Conservation (phyloP, 2,888 invertebrate species). For the Meganola albula region DNA sequence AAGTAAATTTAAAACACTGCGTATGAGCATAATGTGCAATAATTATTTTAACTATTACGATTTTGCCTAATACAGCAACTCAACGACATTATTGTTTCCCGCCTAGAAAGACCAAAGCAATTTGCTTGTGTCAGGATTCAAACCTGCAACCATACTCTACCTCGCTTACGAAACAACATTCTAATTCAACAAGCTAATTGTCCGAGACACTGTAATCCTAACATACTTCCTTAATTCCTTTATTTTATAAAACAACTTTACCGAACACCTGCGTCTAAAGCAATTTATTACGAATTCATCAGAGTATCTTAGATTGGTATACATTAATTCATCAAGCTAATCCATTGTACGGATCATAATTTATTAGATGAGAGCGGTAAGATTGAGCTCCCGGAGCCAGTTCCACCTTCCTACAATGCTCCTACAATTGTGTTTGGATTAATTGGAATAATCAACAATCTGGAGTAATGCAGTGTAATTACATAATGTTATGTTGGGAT, state of each 20-base stretch:
- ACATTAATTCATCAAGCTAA: slow-evolving; percentile 36
- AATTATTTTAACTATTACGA: too few relatives aligned
- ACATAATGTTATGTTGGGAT: slow-evolving; percentile 17
- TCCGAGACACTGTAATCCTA: too few relatives aligned
- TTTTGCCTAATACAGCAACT: too few relatives aligned
- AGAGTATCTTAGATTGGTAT: slow-evolving; percentile 23
- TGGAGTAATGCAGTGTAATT: slow-evolving; percentile 11
- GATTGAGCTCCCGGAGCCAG: slow-evolving; percentile 18
- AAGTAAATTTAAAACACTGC: too few relatives aligned
- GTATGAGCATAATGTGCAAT: too few relatives aligned
- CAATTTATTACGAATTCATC: slow-evolving; percentile 33
- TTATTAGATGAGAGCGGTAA: slow-evolving; percentile 32
- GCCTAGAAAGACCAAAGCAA: too few relatives aligned
- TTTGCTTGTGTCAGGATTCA: too few relatives aligned
- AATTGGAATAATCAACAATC: slow-evolving; percentile 31
- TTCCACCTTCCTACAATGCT: slow-evolving; percentile 1
- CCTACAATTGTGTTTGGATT: slow-evolving; percentile 20
- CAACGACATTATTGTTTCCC: too few relatives aligned
- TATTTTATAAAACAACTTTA: neutral
- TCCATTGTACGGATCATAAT: slow-evolving; percentile 34
- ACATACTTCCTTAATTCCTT: neutral
- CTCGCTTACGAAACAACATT: too few relatives aligned
- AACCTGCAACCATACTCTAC: too few relatives aligned
- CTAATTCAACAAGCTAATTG: too few relatives aligned
- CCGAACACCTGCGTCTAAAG: slow-evolving; percentile 9